Conservation (phyloP, 2,888 invertebrate genomes). For the Macrophya alboannulata region DNA sequence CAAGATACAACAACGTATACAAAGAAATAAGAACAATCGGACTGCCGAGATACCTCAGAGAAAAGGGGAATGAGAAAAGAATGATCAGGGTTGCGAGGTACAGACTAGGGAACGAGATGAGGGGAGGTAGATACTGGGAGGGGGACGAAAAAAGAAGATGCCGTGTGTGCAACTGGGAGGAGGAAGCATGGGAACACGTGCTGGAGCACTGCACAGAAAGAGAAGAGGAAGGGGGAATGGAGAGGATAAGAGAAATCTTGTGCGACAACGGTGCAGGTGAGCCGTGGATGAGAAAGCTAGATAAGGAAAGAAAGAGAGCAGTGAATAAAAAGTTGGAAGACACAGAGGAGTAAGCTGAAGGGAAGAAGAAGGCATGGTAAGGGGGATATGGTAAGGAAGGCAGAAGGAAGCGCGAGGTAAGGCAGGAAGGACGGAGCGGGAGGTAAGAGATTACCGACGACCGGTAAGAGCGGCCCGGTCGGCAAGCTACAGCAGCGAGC, state of each 20-base stretch:
- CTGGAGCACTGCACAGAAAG: background rate
- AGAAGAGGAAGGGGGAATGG: background rate
- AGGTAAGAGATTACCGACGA: too few relatives aligned
- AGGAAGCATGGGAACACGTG: conserved; percentile 40
- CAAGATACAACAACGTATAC: background rate
- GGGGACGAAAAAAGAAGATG: conserved; percentile 9
- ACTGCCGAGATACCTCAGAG: conserved; percentile 46
- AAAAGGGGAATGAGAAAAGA: background rate
- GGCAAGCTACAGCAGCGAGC: too few relatives aligned
- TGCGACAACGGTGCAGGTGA: background rate
- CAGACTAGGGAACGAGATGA: conserved; percentile 51
- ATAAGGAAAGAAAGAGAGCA: background rate
- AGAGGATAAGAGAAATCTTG: background rate
- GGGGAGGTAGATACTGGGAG: conserved; percentile 35
- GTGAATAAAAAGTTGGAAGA: too few relatives aligned
- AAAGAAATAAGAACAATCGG: background rate
- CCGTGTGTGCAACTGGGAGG: conserved; percentile 27
- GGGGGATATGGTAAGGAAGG: too few relatives aligned
- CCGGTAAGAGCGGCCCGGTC: too few relatives aligned
- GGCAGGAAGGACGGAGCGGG: too few relatives aligned
- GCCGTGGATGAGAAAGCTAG: background rate
- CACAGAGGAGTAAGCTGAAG: too few relatives aligned
- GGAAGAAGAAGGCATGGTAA: too few relatives aligned
- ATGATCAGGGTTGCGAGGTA: conserved; percentile 20
- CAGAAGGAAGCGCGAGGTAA: too few relatives aligned